phyloP scores from a whole-genome alignment of 1,140 invertebrate genomes.

The Cydia strobilella region DNA sequence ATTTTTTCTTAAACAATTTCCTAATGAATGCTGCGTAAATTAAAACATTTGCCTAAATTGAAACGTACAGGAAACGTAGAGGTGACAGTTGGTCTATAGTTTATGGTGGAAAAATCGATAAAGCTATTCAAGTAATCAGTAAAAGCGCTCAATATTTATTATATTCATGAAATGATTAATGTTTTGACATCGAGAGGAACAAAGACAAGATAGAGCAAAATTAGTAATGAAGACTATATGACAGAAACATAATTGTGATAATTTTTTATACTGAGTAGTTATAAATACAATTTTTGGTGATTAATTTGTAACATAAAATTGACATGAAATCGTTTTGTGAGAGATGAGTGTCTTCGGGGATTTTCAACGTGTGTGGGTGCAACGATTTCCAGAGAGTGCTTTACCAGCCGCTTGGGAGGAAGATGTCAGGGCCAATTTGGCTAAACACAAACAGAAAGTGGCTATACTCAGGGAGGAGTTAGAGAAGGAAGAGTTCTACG shows the following conservation, averaged over 20 bases:
- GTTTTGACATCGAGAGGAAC: conserved; percentile 19
- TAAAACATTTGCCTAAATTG: neutral
- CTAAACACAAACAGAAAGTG: conserved; percentile 92
- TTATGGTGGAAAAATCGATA: neutral
- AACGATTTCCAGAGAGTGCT: conserved; percentile 93
- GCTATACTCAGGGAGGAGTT: conserved; percentile 89
- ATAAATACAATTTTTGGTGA: conserved; percentile 50
- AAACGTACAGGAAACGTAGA: conserved; percentile 8
- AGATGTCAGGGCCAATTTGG: conserved; percentile 92
- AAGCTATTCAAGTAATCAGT: neutral
- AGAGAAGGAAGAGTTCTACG: conserved; percentile 94
- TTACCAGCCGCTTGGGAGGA: conserved; percentile 94
- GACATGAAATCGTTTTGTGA: conserved; percentile 79
- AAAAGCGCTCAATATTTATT: neutral
- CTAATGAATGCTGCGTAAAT: neutral
- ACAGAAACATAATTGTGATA: conserved; percentile 59
- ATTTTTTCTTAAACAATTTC: no score
- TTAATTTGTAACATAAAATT: conserved; percentile 71
- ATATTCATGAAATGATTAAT: conserved; percentile 20
- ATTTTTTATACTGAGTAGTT: conserved; percentile 61
- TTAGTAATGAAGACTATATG: conserved; percentile 48
- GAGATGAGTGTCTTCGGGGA: conserved; percentile 93
- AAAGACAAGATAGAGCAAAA: conserved; percentile 33
- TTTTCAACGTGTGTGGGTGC: conserved; percentile 92
- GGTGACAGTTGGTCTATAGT: conserved; percentile 3